Evolutionary conservation across 2,888 invertebrate genomes (phyloP).

Genomic region (Apodemia mormo): DNA sequence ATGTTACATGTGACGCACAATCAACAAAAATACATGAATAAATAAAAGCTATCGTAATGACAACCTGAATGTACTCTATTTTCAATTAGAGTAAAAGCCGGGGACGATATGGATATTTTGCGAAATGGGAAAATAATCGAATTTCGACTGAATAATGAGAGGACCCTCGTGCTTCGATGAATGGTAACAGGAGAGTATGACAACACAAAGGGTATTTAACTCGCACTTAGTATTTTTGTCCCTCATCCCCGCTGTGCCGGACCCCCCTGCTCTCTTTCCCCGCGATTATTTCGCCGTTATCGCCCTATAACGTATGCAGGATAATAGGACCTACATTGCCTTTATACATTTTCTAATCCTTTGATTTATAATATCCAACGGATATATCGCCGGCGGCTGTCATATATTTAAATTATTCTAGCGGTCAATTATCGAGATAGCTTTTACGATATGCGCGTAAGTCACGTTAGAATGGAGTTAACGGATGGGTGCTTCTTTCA

Average conservation of each 20-base stretch:
- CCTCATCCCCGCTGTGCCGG: conserved; percentile 56
- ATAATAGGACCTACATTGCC: conserved; percentile 69
- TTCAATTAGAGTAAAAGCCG: conserved; percentile 77
- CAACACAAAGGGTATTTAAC: conserved; percentile 81
- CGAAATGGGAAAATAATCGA: conserved; percentile 81
- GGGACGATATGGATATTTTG: conserved; percentile 80
- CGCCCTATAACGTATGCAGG: conserved; percentile 77
- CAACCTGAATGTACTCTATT: conserved; percentile 65
- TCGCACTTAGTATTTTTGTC: conserved; percentile 80
- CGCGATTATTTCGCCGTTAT: conserved; percentile 76
- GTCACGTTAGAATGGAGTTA: conserved; percentile 31
- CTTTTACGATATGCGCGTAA: conserved; percentile 47
- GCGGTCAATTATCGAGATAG: conserved; percentile 79
- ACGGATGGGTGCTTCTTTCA: conserved; percentile 54
- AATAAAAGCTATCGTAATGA: conserved; percentile 57
- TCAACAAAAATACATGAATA: conserved; percentile 51
- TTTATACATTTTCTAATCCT: conserved; percentile 61
- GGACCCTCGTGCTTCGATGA: conserved; percentile 65
- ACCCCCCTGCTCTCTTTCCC: conserved; percentile 48
- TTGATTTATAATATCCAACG: conserved; percentile 76
- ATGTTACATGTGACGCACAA: conserved; percentile 20
- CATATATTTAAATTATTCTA: conserved; percentile 78
- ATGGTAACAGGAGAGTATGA: conserved; percentile 66
- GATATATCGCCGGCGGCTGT: conserved; percentile 73
- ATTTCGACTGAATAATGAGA: conserved; percentile 80